Evolutionary conservation across 2,888 invertebrate genomes (phyloP).

Genomic region (Clepsis dumicolana): DNA sequence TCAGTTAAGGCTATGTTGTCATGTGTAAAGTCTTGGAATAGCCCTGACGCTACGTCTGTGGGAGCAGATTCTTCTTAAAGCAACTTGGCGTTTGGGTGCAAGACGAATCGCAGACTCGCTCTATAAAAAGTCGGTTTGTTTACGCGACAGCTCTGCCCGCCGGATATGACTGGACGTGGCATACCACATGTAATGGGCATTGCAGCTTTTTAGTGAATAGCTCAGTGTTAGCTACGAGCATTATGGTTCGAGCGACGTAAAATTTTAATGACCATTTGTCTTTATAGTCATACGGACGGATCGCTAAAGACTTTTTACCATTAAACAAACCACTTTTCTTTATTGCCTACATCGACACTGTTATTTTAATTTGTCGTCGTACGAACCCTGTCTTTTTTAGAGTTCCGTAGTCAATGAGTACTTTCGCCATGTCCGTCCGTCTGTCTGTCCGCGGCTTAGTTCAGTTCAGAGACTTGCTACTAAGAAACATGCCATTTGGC

Average conservation of each 20-base stretch:
- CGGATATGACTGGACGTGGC: slow-evolving; percentile 72
- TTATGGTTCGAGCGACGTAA: slow-evolving; percentile 40
- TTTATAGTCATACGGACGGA: slow-evolving; percentile 21
- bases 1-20: slow-evolving; percentile 33
- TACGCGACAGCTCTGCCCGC: slow-evolving; percentile 63
- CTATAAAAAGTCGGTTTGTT: slow-evolving; percentile 82
- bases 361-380: neutral
- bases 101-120: slow-evolving; percentile 74
- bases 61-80: slow-evolving; percentile 36
- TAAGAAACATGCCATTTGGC: too few species aligned
- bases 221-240: slow-evolving; percentile 49
- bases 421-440: too few species aligned
- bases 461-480: too few species aligned
- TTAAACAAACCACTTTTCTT: slow-evolving; percentile 10
- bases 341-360: slow-evolving; percentile 3
- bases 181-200: slow-evolving; percentile 70
- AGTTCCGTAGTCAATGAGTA: too few species aligned
- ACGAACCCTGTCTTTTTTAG: neutral
- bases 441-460: too few species aligned
- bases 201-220: slow-evolving; percentile 52
- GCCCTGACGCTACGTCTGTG: slow-evolving; percentile 14
- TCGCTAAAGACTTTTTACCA: slow-evolving; percentile 7
- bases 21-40: slow-evolving; percentile 14
- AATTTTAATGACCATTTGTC: slow-evolving; percentile 31
- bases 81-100: slow-evolving; percentile 46